These are phyloP conservation scores for Nasua narica DNA, from an alignment of 2,797 vertebrate species.

Conservation along the genomic window DNA sequence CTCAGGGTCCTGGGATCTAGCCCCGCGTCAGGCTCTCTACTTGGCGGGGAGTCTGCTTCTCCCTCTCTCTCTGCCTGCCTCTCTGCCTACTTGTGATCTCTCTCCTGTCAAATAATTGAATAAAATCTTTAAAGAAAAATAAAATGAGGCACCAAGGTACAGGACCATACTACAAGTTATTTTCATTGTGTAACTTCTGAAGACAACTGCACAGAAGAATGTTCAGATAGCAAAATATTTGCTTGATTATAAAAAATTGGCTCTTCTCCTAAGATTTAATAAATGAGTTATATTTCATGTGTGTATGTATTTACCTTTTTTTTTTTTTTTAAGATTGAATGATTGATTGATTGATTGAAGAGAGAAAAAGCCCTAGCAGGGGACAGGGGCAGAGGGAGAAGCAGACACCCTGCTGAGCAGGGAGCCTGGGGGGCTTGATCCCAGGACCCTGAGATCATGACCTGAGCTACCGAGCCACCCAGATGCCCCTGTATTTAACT, in stretches of 20 bases:
- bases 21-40: no score
- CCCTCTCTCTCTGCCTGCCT: no score
- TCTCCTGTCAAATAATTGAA: no score
- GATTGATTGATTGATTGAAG: not conserved
- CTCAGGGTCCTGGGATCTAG: no score
- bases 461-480: not conserved
- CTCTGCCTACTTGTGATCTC: no score
- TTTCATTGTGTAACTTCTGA: not conserved
- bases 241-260: conserved; percentile 9
- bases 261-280: conserved; percentile 24
- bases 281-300: conserved; percentile 30
- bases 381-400: not conserved
- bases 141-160: not conserved
- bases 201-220: conserved; percentile 7
- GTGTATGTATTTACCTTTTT: not conserved
- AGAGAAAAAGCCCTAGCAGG: not conserved
- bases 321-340: not conserved
- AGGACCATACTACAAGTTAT: not conserved
- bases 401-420: not conserved
- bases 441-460: not conserved
- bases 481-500: not conserved
- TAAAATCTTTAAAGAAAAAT: no score
- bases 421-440: not conserved
- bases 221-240: not conserved
- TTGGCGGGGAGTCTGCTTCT: no score